Conservation (phyloP, 2,113 vertebrate genomes). For the Heloderma charlesbogerti region DNA sequence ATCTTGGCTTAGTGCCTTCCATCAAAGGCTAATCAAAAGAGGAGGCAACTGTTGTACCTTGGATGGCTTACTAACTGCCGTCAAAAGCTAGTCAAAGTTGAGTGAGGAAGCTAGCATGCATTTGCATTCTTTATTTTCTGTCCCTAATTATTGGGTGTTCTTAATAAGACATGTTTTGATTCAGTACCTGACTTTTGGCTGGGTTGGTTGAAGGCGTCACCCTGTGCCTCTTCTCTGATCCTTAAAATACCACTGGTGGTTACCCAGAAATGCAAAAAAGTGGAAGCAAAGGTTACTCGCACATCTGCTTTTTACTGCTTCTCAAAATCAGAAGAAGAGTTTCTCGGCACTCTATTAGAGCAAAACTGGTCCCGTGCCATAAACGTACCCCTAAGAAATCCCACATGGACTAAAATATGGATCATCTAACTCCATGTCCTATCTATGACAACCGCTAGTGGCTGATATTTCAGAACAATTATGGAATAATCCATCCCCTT, state of each 20-base stretch:
- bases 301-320: neutral
- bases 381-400: neutral
- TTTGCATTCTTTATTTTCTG: neutral
- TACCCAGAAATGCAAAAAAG: neutral
- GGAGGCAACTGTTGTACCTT: neutral
- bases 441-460: neutral
- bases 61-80: neutral
- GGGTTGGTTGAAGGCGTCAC: neutral
- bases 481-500: neutral
- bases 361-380: neutral
- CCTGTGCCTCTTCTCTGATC: neutral
- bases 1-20: neutral
- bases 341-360: neutral
- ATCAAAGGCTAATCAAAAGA: neutral
- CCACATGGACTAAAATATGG: neutral
- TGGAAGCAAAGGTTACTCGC: neutral
- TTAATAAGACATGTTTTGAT: neutral
- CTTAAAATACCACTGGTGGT: neutral
- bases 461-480: neutral
- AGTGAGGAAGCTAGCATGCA: neutral
- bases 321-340: neutral
- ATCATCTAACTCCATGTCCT: neutral
- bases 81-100: too few species aligned
- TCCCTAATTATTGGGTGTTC: neutral
- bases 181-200: neutral